Conservation (phyloP, 2,797 vertebrate species). For the Sebastes hopkinsi region DNA sequence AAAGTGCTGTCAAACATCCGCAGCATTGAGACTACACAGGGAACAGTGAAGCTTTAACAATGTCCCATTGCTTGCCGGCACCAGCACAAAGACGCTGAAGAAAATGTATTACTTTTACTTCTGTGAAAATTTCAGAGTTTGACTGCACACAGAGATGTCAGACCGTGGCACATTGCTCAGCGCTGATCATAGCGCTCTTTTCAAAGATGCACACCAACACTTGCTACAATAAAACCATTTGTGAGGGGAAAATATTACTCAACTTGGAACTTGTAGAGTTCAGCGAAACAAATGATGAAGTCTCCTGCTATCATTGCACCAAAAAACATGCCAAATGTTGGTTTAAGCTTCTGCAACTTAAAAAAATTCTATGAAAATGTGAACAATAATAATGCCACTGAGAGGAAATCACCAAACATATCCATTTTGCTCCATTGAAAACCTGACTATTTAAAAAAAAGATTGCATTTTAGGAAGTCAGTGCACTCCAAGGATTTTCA, state of each 20-base stretch:
- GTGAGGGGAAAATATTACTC: neutral
- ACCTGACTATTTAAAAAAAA: neutral
- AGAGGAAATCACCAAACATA: neutral
- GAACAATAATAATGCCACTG: neutral
- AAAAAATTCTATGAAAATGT: neutral
- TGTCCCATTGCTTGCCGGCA: slow-evolving; percentile 23
- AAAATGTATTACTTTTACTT: slow-evolving; percentile 19
- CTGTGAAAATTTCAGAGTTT: slow-evolving; percentile 35
- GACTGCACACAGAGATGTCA: slow-evolving; percentile 33
- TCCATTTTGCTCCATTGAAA: neutral
- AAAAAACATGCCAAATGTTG: neutral
- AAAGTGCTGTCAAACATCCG: slow-evolving; percentile 42
- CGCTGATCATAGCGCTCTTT: neutral
- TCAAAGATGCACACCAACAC: neutral
- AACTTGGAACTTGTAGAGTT: neutral
- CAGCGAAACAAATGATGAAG: neutral
- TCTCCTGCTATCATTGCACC: neutral
- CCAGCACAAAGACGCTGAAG: slow-evolving; percentile 16
- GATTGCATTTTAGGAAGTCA: neutral
- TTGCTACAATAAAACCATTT: slow-evolving; percentile 1
- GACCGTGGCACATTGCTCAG: neutral
- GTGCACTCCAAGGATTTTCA: neutral
- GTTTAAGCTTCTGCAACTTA: neutral
- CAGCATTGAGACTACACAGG: slow-evolving; percentile 16
- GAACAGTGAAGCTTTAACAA: slow-evolving; percentile 35